Conservation (phyloP, 2,888 invertebrate genomes). For the Dromius quadrimaculatus region DNA sequence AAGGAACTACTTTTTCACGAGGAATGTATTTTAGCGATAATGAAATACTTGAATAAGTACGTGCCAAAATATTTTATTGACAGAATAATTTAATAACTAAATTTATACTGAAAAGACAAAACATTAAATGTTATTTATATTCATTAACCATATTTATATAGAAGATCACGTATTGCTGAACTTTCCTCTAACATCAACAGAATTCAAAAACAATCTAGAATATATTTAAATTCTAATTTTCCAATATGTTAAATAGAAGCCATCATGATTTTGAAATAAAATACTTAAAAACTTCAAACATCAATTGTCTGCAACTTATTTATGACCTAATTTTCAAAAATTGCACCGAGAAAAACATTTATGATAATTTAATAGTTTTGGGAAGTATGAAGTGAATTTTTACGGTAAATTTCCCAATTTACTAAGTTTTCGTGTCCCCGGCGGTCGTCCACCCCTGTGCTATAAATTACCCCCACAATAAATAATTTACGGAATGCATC, state of each 20-base stretch:
- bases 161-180: conserved; percentile 1
- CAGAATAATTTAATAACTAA: background rate
- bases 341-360: too few relatives aligned
- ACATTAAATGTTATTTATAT: conserved; percentile 4
- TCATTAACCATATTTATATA: conserved; percentile 5
- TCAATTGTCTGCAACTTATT: too few relatives aligned
- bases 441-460: background rate
- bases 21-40: too few relatives aligned
- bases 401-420: too few relatives aligned
- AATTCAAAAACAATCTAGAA: background rate
- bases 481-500: conserved; percentile 5
- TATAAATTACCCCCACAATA: background rate
- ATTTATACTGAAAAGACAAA: background rate
- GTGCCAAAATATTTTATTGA: background rate
- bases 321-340: too few relatives aligned
- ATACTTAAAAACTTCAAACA: too few relatives aligned
- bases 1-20: too few relatives aligned
- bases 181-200: conserved; percentile 11
- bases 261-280: too few relatives aligned
- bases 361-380: too few relatives aligned
- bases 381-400: too few relatives aligned
- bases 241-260: conserved; percentile 10
- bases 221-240: background rate
- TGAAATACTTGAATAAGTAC: background rate
- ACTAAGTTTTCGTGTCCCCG: background rate